phyloP scores from a whole-genome alignment of 2,888 invertebrate genomes.

The Clunio marinus region DNA sequence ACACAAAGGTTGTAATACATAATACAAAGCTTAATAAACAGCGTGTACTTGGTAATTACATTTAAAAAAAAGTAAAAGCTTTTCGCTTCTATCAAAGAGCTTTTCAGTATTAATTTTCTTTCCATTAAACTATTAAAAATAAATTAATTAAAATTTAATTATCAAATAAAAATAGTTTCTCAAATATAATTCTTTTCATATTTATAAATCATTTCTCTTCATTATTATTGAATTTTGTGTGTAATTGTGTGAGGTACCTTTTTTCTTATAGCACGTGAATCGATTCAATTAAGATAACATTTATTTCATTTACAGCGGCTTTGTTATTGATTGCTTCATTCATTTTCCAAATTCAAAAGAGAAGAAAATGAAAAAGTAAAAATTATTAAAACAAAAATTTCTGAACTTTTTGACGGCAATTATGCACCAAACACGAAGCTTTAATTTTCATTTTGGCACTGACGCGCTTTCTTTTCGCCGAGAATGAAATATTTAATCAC shows the following conservation, averaged over 20 bases:
- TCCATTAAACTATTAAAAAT: background rate
- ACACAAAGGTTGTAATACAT: too few species aligned
- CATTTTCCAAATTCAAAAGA: too few species aligned
- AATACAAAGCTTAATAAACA: too few species aligned
- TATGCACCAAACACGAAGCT: background rate
- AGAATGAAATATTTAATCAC: background rate
- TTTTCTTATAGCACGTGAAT: constrained; percentile 41
- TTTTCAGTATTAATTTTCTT: background rate
- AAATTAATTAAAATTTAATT: background rate
- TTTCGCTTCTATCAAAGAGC: too few species aligned
- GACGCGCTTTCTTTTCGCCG: background rate
- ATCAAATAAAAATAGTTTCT: background rate
- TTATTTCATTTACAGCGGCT: background rate
- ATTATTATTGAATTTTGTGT: background rate
- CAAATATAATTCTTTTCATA: too few species aligned
- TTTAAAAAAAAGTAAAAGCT: too few species aligned
- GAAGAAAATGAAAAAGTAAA: too few species aligned
- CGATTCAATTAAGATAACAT: constrained; percentile 32
- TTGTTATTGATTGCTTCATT: constrained; percentile 17
- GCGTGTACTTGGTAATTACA: too few species aligned
- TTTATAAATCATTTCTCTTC: background rate
- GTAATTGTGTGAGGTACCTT: constrained; percentile 39
- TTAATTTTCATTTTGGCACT: background rate
- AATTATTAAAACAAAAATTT: background rate
- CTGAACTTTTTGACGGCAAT: background rate